Evolutionary conservation across 1,140 invertebrate species (phyloP).

Genomic region (Micrasema longulum): DNA sequence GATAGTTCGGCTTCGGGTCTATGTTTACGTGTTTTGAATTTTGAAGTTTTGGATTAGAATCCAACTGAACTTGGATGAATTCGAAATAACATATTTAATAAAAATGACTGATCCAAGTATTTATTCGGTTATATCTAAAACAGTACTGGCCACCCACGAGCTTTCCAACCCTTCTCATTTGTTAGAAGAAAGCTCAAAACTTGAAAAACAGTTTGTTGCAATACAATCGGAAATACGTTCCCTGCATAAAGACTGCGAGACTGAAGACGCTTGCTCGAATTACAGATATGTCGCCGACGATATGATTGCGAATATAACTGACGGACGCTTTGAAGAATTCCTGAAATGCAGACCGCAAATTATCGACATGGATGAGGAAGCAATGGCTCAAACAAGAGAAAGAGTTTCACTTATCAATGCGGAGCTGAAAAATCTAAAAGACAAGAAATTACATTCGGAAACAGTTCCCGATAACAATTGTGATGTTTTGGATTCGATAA

Average conservation of each 20-base stretch:
- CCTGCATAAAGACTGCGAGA: slow-evolving; percentile 7
- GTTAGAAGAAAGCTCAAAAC: neutral
- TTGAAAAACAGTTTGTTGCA: slow-evolving; percentile 1
- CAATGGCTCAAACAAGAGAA: slow-evolving; percentile 2
- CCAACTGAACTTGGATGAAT: too few species aligned
- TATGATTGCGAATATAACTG: slow-evolving; percentile 42
- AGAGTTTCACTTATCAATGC: too few species aligned
- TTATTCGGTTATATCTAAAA: slow-evolving; percentile 19
- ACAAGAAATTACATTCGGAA: too few species aligned
- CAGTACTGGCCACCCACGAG: slow-evolving; percentile 4
- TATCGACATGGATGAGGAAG: slow-evolving; percentile 22
- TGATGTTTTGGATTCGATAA: too few species aligned
- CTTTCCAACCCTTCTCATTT: slow-evolving; percentile 19
- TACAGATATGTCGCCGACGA: slow-evolving; percentile 24
- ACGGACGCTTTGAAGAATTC: slow-evolving; percentile 42
- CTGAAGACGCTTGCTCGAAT: neutral
- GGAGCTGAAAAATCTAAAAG: too few species aligned
- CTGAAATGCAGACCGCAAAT: slow-evolving; percentile 30
- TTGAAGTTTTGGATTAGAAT: too few species aligned
- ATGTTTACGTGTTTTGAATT: too few species aligned
- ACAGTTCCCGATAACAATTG: too few species aligned
- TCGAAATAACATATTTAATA: too few species aligned
- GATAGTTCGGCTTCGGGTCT: too few species aligned
- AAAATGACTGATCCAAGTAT: slow-evolving; percentile 2
- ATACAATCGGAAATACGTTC: slow-evolving; percentile 15